Evolutionary conservation across 2,113 vertebrate species (phyloP).

Genomic region (Tetraodon nigroviridis): DNA sequence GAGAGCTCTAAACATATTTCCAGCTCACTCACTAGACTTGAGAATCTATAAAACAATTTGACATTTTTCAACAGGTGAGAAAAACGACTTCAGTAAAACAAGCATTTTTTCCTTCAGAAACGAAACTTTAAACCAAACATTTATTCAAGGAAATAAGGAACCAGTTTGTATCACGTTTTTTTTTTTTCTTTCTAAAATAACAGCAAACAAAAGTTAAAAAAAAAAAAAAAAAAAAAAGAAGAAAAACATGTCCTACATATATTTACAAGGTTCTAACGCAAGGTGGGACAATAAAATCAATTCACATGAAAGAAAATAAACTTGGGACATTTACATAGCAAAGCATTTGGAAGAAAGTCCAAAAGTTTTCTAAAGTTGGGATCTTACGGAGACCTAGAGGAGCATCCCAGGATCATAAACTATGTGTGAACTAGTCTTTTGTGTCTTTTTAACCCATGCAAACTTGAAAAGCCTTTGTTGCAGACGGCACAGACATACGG

Average conservation of each 20-base stretch:
- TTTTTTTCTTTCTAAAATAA: slow-evolving; percentile 48
- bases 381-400: not conserved
- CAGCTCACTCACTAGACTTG: too few species aligned
- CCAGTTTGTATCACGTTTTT: slow-evolving; percentile 42
- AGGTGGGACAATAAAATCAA: slow-evolving; percentile 6
- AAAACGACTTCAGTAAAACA: not conserved
- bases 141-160: slow-evolving; percentile 57
- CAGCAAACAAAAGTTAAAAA: slow-evolving; percentile 63
- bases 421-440: slow-evolving; percentile 64
- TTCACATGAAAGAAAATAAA: not conserved
- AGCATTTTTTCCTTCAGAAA: not conserved
- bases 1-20: too few species aligned
- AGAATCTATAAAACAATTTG: too few species aligned
- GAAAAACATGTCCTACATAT: slow-evolving; percentile 43
- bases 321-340: not conserved
- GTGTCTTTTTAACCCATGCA: slow-evolving; percentile 69
- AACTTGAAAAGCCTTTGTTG: slow-evolving; percentile 63
- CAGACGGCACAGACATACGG: slow-evolving; percentile 61
- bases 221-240: slow-evolving; percentile 61
- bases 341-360: not conserved
- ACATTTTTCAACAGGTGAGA: too few species aligned
- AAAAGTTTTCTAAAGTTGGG: not conserved
- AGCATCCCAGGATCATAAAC: not conserved
- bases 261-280: slow-evolving; percentile 31
- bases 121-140: slow-evolving; percentile 28